These are phyloP conservation scores for Noctua janthe DNA, from an alignment of 2,888 invertebrate genomes.

Conservation along the genomic window DNA sequence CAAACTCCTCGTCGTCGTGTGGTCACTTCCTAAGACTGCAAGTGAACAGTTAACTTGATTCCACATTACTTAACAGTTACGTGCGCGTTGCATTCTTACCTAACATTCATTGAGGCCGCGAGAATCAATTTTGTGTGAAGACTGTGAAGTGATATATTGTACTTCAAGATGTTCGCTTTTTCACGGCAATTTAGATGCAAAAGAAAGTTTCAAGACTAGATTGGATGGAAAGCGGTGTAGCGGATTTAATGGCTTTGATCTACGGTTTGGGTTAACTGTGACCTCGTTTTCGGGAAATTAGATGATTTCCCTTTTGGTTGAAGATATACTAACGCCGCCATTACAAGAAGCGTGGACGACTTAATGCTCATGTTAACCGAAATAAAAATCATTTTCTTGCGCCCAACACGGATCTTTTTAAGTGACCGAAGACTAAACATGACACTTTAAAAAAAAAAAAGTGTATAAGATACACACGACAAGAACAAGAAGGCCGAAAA, in stretches of 20 bases:
- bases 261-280: constrained; percentile 11
- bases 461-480: neutral
- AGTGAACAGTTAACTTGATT: constrained; percentile 54
- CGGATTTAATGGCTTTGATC: constrained; percentile 22
- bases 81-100: constrained; percentile 58
- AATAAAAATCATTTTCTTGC: neutral
- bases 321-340: neutral
- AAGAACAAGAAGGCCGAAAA: neutral
- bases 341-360: neutral
- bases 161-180: constrained; percentile 25
- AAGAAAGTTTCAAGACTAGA: constrained; percentile 42
- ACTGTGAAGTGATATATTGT: constrained; percentile 31
- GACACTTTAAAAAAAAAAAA: neutral
- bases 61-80: constrained; percentile 60
- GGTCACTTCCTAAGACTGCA: constrained; percentile 7
- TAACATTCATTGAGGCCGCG: constrained; percentile 46
- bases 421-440: neutral
- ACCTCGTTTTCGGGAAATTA: constrained; percentile 17
- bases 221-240: constrained; percentile 40
- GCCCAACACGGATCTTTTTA: neutral
- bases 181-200: constrained; percentile 5
- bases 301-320: constrained; percentile 11
- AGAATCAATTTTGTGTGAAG: constrained; percentile 50
- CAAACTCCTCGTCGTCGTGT: neutral
- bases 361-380: neutral